A percentile compares a stretch with the other conserved stretches of the same genome.
phyloP scores from a whole-genome alignment of 2,888 invertebrate species.

The Xestia ashworthii region DNA sequence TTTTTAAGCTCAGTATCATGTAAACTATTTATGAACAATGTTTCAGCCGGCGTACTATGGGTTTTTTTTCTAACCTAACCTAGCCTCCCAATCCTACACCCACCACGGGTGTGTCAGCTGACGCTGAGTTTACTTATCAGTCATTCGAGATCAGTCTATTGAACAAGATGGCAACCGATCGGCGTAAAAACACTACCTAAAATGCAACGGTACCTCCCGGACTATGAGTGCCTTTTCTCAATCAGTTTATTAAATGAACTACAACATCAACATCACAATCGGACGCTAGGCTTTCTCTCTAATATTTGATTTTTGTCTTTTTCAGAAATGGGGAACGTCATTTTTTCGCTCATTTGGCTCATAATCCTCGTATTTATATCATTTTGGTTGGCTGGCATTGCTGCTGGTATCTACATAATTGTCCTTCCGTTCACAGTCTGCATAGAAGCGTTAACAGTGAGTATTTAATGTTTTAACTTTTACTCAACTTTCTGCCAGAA shows the following conservation, averaged over 20 bases:
- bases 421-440: slow-evolving; percentile 93
- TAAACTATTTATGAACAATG: too few species aligned
- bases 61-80: too few species aligned
- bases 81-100: too few species aligned
- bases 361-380: slow-evolving; percentile 91
- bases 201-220: too few species aligned
- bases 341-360: slow-evolving; percentile 13
- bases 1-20: too few species aligned
- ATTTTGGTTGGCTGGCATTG: slow-evolving; percentile 92
- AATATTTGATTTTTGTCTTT: neutral
- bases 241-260: neutral
- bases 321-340: slow-evolving; percentile 31
- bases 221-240: too few species aligned
- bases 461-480: slow-evolving; percentile 69
- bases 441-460: slow-evolving; percentile 92
- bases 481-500: neutral
- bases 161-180: too few species aligned
- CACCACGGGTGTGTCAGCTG: too few species aligned
- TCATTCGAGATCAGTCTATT: too few species aligned
- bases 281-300: neutral
- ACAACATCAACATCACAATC: neutral
- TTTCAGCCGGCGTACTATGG: too few species aligned
- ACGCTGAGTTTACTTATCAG: too few species aligned
- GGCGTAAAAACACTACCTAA: too few species aligned
- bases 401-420: slow-evolving; percentile 93